Percentiles rank a stretch among this genome's conserved stretches.
Evolutionary conservation across 2,113 vertebrate species (phyloP).

Genomic region (Xiphophorus maculatus): DNA sequence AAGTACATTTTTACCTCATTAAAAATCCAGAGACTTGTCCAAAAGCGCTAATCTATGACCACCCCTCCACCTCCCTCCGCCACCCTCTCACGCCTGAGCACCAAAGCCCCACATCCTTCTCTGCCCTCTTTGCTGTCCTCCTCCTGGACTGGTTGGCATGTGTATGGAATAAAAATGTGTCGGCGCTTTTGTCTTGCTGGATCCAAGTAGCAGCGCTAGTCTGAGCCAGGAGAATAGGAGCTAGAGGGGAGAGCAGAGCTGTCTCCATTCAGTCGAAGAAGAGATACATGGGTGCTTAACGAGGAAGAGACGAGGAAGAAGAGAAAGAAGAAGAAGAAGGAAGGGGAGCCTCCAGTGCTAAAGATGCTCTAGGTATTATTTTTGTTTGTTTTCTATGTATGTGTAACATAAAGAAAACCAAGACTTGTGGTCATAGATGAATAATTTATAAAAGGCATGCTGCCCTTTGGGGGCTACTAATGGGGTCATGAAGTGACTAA

Average conservation of each 20-base stretch:
- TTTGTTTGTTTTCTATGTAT: not conserved
- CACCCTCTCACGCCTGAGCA: not conserved
- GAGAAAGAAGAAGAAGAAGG: constrained; percentile 18
- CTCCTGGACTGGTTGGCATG: constrained; percentile 57
- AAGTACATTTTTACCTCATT: constrained; percentile 14
- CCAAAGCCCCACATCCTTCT: constrained; percentile 15
- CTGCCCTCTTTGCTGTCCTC: constrained; percentile 48
- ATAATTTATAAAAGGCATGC: not conserved
- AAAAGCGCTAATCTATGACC: constrained; percentile 45
- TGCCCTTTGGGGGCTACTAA: constrained; percentile 30
- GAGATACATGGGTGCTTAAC: constrained; percentile 35
- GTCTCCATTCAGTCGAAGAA: constrained; percentile 9
- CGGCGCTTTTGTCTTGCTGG: constrained; percentile 61
- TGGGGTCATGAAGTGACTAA: constrained; percentile 6
- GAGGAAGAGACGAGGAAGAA: constrained; percentile 30
- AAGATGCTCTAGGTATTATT: constrained; percentile 42
- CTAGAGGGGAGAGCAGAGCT: constrained; percentile 13
- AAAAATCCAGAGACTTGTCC: constrained; percentile 19
- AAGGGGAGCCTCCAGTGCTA: constrained; percentile 2
- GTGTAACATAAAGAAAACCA: not conserved
- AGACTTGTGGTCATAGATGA: not conserved
- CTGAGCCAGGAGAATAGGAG: constrained; percentile 39
- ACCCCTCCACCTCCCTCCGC: not conserved
- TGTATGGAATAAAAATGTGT: constrained; percentile 75
- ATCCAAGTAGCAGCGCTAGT: constrained; percentile 36